Conservation (phyloP, 1,140 invertebrate genomes). For the Andricus grossulariae region DNA sequence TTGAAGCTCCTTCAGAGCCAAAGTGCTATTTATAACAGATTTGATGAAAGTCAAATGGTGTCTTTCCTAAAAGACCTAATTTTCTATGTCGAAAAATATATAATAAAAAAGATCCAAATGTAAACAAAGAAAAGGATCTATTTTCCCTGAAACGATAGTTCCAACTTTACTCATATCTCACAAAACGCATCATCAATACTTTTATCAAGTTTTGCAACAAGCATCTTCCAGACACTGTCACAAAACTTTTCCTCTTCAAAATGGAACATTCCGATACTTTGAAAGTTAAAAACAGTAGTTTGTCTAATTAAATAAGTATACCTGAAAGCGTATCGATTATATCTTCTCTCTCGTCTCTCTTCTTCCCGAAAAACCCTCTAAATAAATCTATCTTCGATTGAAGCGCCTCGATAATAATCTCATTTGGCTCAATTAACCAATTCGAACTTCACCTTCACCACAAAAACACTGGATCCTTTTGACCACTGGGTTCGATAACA, state of each 20-base stretch:
- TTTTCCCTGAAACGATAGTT: not conserved
- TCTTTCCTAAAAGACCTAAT: not conserved
- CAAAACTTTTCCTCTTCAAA: not conserved
- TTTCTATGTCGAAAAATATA: not conserved
- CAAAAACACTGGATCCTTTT: constrained; percentile 14
- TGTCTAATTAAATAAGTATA: constrained; percentile 7
- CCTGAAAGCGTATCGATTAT: constrained; percentile 27
- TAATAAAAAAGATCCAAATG: not conserved
- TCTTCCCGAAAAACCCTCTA: not conserved
- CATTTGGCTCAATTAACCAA: not conserved
- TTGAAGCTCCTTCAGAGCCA: no score
- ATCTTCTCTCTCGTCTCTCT: not conserved
- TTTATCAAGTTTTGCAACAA: constrained; percentile 19
- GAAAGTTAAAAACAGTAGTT: not conserved
- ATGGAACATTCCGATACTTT: not conserved
- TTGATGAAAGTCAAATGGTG: no score
- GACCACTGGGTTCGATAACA: not conserved
- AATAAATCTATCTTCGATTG: constrained; percentile 13
- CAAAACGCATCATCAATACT: constrained; percentile 12
- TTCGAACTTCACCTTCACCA: not conserved
- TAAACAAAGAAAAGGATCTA: constrained; percentile 1
- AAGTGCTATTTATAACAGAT: no score
- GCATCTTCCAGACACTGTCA: not conserved
- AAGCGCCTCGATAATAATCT: not conserved
- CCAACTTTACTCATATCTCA: not conserved